phyloP scores from a whole-genome alignment of 2,113 vertebrate genomes.

The Cynocephalus volans region DNA sequence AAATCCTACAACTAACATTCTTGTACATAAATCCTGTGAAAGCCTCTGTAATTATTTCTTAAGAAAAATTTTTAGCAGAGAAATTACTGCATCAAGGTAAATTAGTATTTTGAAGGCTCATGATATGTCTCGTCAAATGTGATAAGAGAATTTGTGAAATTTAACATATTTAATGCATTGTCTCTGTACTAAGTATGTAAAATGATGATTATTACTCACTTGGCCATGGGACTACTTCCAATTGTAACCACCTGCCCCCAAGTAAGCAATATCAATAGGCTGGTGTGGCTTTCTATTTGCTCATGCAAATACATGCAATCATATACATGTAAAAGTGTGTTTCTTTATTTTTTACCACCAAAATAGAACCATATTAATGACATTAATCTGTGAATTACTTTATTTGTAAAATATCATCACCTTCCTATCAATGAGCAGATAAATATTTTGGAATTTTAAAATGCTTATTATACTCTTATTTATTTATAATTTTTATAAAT shows the following conservation, averaged over 20 bases:
- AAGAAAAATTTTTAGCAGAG: slow-evolving; percentile 20
- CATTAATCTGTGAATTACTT: background rate
- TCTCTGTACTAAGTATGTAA: background rate
- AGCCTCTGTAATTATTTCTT: background rate
- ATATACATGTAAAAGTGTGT: background rate
- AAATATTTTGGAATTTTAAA: background rate
- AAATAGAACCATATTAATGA: background rate
- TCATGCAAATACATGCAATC: background rate
- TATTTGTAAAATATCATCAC: background rate
- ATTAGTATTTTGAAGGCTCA: background rate
- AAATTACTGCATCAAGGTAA: slow-evolving; percentile 21
- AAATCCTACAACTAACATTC: background rate
- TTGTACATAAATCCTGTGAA: slow-evolving; percentile 6
- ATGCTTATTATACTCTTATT: background rate
- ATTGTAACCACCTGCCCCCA: background rate
- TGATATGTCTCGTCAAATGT: background rate
- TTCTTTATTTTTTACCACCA: background rate
- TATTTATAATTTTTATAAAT: slow-evolving; percentile 23
- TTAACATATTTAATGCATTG: slow-evolving; percentile 2
- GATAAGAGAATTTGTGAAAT: slow-evolving; percentile 6
- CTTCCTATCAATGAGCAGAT: background rate
- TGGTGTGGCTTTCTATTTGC: slow-evolving; percentile 2
- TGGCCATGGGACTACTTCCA: background rate
- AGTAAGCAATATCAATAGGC: background rate
- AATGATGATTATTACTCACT: background rate